Base-by-base conservation (phyloP, 2,888 invertebrate species). In the Rhorus exstirpatorius region DNA sequence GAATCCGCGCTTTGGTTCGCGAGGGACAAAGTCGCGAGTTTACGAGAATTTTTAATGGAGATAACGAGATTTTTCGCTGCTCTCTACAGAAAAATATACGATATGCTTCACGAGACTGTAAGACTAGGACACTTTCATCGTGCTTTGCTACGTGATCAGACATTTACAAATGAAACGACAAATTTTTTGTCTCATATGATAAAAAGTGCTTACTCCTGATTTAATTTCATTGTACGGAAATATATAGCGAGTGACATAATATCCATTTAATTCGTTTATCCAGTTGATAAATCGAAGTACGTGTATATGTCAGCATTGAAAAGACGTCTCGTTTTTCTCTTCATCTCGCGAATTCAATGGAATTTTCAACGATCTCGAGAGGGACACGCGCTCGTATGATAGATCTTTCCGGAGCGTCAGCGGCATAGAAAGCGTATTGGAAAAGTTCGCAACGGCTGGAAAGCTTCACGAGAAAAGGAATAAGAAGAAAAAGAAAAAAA, bases 391-490 rank as follows among this genome's bases (percentile, higher is more conserved):
- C 19, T 26, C 44, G 55, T 55, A 55, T 19, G 41, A 55, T 17
- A 41, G 55, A 70, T 70, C 55, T 53, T 68, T 55, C 35, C 46
- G 35, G 44, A 19, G 24, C 53, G 63, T 14, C 71, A 49, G 71
- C 49, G 60, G 14, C 14, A 26, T 17, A 38, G 44, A 17, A 49
- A 71, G 49, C 63, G 76, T 65, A 76, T 81, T 81, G 65, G 80
- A 81, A 76, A 76, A 71, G 80, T 76, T 76, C 19, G 65, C 55
- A 17, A 35, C 65, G 44, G 63, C 24, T 63, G 70, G 46, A 49
- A 58, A 76, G 70, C 76, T 65, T 46, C 12, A 14, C 24, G 26
- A 65, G 51, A n/a, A 68, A 55, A 68, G 26, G 44, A 55, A 46
- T 14, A 26, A 26, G 26, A 55, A 19, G 14, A 55, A 31, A 26